Evolutionary conservation across 2,113 vertebrate genomes (phyloP), one percentile per base, ranked within the genome.

Genomic region (Macquaria australasica): DNA sequence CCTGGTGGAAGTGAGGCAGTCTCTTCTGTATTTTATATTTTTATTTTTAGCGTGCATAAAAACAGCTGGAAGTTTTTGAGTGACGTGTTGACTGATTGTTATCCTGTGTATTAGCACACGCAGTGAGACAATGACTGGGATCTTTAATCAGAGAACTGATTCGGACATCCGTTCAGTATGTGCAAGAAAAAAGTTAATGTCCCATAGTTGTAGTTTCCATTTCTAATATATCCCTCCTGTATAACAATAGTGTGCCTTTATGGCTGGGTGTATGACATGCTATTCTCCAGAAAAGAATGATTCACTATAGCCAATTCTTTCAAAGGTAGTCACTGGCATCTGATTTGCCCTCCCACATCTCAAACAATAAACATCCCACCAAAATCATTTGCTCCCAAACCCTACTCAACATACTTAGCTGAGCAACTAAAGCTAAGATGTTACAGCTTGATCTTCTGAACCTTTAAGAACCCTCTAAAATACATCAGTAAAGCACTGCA

Each of bases 211-310:
- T 79, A 31, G 59, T 62, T 63, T 11, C 12, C 41, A 12, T 58
- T n/a, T 68, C n/a, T 37, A 8, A 43, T 37, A 6, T 8, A 14
- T 71, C n/a, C 58, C 8, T 58, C 51, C 20, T 37, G 25, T 62
- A 21, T n/a, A 20, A 62, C 15, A 56, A 53, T 60, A 69, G 20
- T 77, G 14, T 64, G 16, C 39, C 48, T 21, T 73, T 20, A 14
- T 64, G 6, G n/a, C 53, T 56, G 1, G 8, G 45, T 53, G 43
- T 34, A 9, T 41, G n/a, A 62, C 5, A 2, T 21, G 21, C 5
- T 48, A 15, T 64, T 82, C 25, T 20, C 31, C 58, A 53, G 55
- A 55, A 53, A 20, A 25, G 37, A 60, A n/a, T 71, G 16, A 84
- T 12, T 48, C 58, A 66, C 62, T 79, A 56, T 43, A 56, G 16